Evolutionary conservation across 2,888 invertebrate genomes (phyloP), one percentile per base, ranked within the genome.

Genomic region (Gibbula magus): DNA sequence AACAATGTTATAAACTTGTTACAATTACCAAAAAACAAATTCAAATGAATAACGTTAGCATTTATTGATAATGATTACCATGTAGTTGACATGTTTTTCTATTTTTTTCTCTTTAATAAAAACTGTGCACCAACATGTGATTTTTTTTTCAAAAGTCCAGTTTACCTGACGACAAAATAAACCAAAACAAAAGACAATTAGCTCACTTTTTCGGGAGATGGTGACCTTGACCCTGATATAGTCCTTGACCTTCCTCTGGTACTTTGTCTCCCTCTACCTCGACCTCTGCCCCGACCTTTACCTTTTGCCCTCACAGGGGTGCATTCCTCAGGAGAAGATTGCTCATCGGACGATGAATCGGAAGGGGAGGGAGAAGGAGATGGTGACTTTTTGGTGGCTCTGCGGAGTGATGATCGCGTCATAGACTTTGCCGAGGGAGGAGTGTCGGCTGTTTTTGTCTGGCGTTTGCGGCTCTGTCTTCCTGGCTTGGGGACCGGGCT

Each of bases 161-260:
- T 5, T 35, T 35, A 35, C 3, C 3, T 35, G 4, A 35, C 35
- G n/a, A n/a, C n/a, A n/a, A 35, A 35, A 35, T 1, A 45, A 45
- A 45, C 5, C 1, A 13, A 10, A 35, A 5, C 8, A 35, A 35
- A 45, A 45, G 13, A 45, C 13, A 1, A 13, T 45, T 1, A 45
- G 10, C 45, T 45, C 45, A 45, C 45, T 45, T 45, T 45, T 45
- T 45, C 45, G 5, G 70, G 70, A 39, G 70, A 70, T 20, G 70
- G 70, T n/a, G 70, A 70, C 70, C 70, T 32, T n/a, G 70, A 70
- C 2, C 39, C 70, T 39, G 70, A 70, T 20, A 70, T 10, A 35
- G 22, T 70, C 39, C 70, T 70, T 61, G 61, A 5, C 61, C 29
- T 61, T 70, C 70, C 70, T 70, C 70, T 70, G 16, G 16, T 70